A percentile compares a stretch with the other conserved stretches of the same genome.
These are phyloP conservation scores for Allolobophora icterica DNA, from an alignment of 2,888 invertebrate genomes.

Conservation along the genomic window DNA sequence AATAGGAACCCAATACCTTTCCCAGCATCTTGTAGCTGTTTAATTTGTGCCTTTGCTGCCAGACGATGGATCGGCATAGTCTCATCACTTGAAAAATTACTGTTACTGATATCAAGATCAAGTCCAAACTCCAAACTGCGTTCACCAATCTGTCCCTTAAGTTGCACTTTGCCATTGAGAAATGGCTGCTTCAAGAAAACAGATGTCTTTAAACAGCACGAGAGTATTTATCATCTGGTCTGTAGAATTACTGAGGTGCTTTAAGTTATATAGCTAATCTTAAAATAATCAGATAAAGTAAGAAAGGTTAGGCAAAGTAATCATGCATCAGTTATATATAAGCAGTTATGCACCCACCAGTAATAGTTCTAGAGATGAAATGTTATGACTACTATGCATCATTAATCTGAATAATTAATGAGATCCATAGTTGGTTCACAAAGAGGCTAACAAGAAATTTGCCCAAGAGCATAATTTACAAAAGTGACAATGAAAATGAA, in stretches of 20 bases:
- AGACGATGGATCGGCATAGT: constrained; percentile 41
- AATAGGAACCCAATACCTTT: constrained; percentile 18
- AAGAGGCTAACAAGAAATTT: no score
- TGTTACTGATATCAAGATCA: constrained; percentile 22
- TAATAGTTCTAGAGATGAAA: no score
- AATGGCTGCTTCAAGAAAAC: background rate
- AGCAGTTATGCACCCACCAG: no score
- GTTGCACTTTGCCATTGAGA: constrained; percentile 22
- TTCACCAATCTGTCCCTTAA: constrained; percentile 28
- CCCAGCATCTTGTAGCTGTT: constrained; percentile 35
- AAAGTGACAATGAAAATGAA: no score
- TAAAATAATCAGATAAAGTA: background rate
- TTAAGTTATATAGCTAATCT: background rate
- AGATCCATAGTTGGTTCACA: no score
- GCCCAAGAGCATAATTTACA: no score
- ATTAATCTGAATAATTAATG: no score
- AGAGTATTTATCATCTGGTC: background rate
- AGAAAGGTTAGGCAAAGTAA: background rate
- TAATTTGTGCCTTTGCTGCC: constrained; percentile 43
- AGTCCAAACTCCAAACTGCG: constrained; percentile 31
- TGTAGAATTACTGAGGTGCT: background rate
- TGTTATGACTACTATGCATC: no score
- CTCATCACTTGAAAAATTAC: background rate
- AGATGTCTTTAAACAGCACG: background rate
- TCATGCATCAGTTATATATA: background rate